phyloP scores from a whole-genome alignment of 2,888 invertebrate genomes.

The Apoderus coryli region DNA sequence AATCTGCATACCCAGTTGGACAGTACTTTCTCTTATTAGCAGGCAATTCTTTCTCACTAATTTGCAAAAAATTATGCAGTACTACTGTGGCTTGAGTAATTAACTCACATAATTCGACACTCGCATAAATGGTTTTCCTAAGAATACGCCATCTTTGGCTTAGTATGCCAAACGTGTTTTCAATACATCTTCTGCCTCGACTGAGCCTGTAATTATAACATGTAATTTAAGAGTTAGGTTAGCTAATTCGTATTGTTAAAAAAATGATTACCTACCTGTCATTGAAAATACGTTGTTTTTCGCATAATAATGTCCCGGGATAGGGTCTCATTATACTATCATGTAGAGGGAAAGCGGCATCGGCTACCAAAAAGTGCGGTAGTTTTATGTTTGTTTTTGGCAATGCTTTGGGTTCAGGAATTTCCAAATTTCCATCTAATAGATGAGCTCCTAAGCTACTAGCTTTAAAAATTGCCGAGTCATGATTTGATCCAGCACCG shows the following conservation, averaged over 20 bases:
- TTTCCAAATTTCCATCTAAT: slow-evolving; percentile 7
- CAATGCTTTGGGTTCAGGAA: slow-evolving; percentile 10
- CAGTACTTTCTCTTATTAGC: slow-evolving; percentile 9
- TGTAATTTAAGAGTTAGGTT: no score
- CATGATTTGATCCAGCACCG: slow-evolving; percentile 21
- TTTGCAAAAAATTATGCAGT: slow-evolving; percentile 10
- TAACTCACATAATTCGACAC: slow-evolving; percentile 3
- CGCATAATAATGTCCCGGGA: slow-evolving; percentile 7
- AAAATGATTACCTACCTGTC: no score
- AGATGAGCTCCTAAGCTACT: slow-evolving; percentile 11
- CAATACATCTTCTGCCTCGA: slow-evolving; percentile 5
- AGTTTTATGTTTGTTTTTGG: slow-evolving; percentile 11
- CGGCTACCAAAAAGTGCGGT: slow-evolving; percentile 14
- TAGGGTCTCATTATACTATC: slow-evolving; percentile 13
- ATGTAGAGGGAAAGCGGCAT: slow-evolving; percentile 15
- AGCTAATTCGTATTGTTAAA: no score
- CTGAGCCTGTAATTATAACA: slow-evolving; percentile 6
- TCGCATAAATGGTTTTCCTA: slow-evolving; percentile 3
- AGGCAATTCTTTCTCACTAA: slow-evolving; percentile 7
- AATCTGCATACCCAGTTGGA: slow-evolving; percentile 7
- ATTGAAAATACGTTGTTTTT: slow-evolving; percentile 11
- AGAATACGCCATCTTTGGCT: slow-evolving; percentile 5
- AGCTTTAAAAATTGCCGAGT: slow-evolving; percentile 19
- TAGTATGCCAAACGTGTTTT: slow-evolving; percentile 7
- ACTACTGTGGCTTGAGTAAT: slow-evolving; percentile 10